phyloP scores from a whole-genome alignment of 2,797 vertebrate species.

The Steatocranus sp. region DNA sequence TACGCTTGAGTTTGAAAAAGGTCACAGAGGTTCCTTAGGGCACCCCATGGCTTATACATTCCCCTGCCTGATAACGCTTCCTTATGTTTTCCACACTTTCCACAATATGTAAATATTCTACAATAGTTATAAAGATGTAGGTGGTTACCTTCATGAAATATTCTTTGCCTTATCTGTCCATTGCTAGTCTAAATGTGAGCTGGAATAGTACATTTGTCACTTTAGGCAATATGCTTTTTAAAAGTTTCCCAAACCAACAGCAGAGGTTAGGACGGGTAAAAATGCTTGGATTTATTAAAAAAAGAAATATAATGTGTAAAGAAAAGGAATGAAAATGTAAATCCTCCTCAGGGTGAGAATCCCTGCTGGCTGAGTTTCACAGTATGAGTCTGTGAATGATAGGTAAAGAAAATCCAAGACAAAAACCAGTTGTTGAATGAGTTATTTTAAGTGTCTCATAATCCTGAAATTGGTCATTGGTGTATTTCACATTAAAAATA shows the following conservation, averaged over 20 bases:
- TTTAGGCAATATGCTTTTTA: background rate
- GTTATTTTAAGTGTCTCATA: background rate
- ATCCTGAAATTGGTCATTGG: background rate
- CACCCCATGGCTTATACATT: background rate
- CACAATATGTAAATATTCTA: background rate
- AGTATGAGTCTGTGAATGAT: constrained; percentile 8
- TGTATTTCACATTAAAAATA: background rate
- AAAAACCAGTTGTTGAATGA: background rate
- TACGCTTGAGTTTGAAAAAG: background rate
- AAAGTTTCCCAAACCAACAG: background rate
- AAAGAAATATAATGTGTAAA: background rate
- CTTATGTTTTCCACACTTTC: background rate
- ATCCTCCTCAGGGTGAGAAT: background rate
- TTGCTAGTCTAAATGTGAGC: background rate
- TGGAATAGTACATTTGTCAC: constrained; percentile 18
- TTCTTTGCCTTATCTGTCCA: background rate
- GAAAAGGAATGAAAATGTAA: constrained; percentile 9
- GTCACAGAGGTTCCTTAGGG: background rate
- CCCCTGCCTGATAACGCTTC: background rate
- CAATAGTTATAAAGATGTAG: background rate
- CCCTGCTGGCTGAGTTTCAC: background rate
- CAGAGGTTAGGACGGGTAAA: background rate
- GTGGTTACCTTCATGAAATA: background rate
- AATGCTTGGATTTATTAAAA: background rate
- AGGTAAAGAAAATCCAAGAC: background rate